These are phyloP conservation scores for Megaustenia siamemsis DNA, from an alignment of 2,888 invertebrate species.

Conservation along the genomic window DNA sequence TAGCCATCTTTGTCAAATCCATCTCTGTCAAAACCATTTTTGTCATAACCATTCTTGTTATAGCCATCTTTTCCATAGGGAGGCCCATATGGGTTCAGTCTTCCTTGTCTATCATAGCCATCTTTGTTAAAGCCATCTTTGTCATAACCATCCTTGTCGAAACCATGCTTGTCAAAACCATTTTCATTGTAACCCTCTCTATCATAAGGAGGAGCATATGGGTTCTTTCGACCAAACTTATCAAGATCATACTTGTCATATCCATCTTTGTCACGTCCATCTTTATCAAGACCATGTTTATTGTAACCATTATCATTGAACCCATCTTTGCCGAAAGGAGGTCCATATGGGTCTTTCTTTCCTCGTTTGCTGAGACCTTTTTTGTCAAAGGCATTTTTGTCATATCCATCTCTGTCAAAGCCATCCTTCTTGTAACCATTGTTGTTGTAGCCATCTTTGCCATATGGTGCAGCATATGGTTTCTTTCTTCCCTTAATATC, in stretches of 20 bases:
- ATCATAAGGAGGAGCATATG: conserved; percentile 11
- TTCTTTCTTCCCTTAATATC: conserved; percentile 19
- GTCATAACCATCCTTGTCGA: conserved; percentile 12
- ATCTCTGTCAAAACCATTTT: conserved; percentile 25
- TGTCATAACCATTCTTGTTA: conserved; percentile 1
- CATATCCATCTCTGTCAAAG: conserved; percentile 1
- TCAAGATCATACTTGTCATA: conserved; percentile 20
- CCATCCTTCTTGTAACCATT: conserved; percentile 26
- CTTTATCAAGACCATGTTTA: conserved; percentile 48
- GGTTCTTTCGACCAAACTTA: conserved; percentile 4
- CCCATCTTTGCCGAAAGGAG: conserved; percentile 42
- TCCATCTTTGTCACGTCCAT: conserved; percentile 56
- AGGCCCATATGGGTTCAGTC: not conserved
- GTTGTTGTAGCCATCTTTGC: conserved; percentile 27
- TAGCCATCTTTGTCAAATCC: conserved; percentile 7
- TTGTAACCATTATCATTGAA: conserved; percentile 31
- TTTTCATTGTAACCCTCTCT: conserved; percentile 17
- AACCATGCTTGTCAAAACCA: conserved; percentile 1
- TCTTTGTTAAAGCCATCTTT: not conserved
- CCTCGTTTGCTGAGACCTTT: conserved; percentile 27
- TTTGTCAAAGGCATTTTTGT: conserved; percentile 30
- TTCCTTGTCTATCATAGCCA: conserved; percentile 15
- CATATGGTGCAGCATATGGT: conserved; percentile 11
- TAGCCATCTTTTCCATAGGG: conserved; percentile 14
- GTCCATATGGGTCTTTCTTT: conserved; percentile 6